phyloP scores from a whole-genome alignment of 2,113 vertebrate species.

The Phoxinus phoxinus region DNA sequence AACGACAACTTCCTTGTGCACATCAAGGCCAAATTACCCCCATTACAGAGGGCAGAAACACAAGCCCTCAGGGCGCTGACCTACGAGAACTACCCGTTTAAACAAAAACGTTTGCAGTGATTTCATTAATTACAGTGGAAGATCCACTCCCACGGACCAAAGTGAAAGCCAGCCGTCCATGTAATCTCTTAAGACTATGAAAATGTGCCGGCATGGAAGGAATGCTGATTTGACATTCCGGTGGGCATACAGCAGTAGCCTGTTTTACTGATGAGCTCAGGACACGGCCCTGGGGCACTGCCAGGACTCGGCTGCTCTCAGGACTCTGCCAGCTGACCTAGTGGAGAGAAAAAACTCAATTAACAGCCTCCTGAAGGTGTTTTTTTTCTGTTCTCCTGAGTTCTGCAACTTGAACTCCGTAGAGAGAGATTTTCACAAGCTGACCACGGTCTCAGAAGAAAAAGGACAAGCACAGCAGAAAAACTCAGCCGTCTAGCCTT shows the following conservation, averaged over 20 bases:
- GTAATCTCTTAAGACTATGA: constrained; percentile 59
- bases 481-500: constrained; percentile 19
- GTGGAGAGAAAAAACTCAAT: constrained; percentile 21
- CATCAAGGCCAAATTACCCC: constrained; percentile 62
- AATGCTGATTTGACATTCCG: constrained; percentile 57
- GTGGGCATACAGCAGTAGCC: not conserved
- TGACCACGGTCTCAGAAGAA: not conserved
- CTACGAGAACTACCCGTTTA: constrained; percentile 57
- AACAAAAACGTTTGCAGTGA: constrained; percentile 47
- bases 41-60: constrained; percentile 50
- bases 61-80: constrained; percentile 52
- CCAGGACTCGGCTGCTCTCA: constrained; percentile 10
- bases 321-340: constrained; percentile 32
- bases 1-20: constrained; percentile 37
- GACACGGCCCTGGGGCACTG: constrained; percentile 19
- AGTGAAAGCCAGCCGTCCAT: constrained; percentile 30
- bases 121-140: constrained; percentile 62
- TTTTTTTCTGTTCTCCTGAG: constrained; percentile 23
- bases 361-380: constrained; percentile 23
- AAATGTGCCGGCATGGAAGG: constrained; percentile 43
- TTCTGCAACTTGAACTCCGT: constrained; percentile 12
- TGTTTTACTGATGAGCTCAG: constrained; percentile 35
- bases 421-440: constrained; percentile 15
- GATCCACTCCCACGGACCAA: constrained; percentile 31
- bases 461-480: constrained; percentile 39